These are phyloP conservation scores for Leptobrachium leishanense DNA, from an alignment of 2,113 vertebrate genomes.

Conservation along the genomic window DNA sequence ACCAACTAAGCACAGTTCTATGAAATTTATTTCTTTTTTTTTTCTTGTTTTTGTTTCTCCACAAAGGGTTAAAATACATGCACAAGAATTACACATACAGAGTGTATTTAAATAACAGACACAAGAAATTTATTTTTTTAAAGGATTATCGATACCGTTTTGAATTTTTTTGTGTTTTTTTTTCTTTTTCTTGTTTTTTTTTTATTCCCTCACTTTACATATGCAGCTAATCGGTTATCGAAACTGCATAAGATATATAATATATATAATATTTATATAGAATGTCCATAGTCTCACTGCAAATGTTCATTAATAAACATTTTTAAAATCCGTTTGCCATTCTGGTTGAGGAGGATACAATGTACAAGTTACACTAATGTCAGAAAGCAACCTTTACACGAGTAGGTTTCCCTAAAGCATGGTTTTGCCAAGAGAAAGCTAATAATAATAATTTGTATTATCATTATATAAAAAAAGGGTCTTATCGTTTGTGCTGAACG, in stretches of 20 bases:
- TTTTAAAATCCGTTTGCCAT: constrained; percentile 56
- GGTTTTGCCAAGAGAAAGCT: constrained; percentile 60
- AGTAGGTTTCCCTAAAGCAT: constrained; percentile 64
- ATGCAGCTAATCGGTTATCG: constrained; percentile 50
- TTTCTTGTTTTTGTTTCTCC: constrained; percentile 67
- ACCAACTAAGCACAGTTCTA: constrained; percentile 68
- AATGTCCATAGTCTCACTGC: constrained; percentile 57
- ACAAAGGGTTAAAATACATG: constrained; percentile 77
- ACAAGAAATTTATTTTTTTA: constrained; percentile 56
- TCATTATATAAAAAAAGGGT: constrained; percentile 13
- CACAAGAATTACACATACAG: constrained; percentile 73
- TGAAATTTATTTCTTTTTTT: constrained; percentile 72
- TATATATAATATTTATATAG: constrained; percentile 39
- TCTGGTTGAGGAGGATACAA: constrained; percentile 56
- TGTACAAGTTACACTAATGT: constrained; percentile 68
- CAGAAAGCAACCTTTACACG: constrained; percentile 63
- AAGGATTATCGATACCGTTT: constrained; percentile 55
- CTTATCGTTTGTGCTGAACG: constrained; percentile 67
- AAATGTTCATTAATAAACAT: constrained; percentile 62
- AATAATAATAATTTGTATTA: constrained; percentile 5
- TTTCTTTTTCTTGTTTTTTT: constrained; percentile 21
- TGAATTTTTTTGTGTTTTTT: constrained; percentile 24
- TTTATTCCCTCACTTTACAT: constrained; percentile 53
- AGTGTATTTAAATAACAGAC: constrained; percentile 78
- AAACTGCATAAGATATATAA: constrained; percentile 55